phyloP scores from a whole-genome alignment of 2,113 vertebrate species.

The Calyptommatus sinebrachiatus region DNA sequence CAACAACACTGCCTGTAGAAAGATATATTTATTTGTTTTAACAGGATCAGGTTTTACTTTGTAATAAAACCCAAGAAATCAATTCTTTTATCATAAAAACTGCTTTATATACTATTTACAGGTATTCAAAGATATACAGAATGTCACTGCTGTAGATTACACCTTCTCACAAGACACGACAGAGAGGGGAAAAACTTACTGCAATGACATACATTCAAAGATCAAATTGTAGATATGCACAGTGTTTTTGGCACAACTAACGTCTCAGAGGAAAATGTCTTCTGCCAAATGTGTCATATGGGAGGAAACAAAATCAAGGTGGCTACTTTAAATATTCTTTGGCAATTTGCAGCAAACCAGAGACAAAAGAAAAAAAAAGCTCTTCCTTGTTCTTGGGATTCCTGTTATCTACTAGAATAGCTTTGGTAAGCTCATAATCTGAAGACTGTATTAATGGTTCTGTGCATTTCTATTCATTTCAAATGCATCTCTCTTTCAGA shows the following conservation, averaged over 20 bases:
- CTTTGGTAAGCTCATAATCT: constrained; percentile 37
- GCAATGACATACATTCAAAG: constrained; percentile 67
- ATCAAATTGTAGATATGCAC: constrained; percentile 56
- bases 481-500: not conserved
- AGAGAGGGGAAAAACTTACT: constrained; percentile 37
- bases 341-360: constrained; percentile 40
- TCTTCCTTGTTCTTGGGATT: not conserved
- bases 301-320: constrained; percentile 42
- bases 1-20: constrained; percentile 69
- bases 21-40: constrained; percentile 69
- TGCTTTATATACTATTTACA: constrained; percentile 78
- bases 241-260: constrained; percentile 75
- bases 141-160: constrained; percentile 58
- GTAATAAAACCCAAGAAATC: constrained; percentile 76
- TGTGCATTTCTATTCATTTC: too few relatives aligned
- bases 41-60: constrained; percentile 68
- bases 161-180: constrained; percentile 48
- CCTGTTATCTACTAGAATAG: constrained; percentile 41
- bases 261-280: constrained; percentile 33
- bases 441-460: not conserved
- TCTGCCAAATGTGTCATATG: constrained; percentile 40
- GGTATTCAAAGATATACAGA: constrained; percentile 62
- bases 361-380: constrained; percentile 24
- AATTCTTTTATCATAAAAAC: constrained; percentile 76
- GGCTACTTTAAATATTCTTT: constrained; percentile 55